Evolutionary conservation across 2,888 invertebrate genomes (phyloP).

Genomic region (Heteromurus nitidus): DNA sequence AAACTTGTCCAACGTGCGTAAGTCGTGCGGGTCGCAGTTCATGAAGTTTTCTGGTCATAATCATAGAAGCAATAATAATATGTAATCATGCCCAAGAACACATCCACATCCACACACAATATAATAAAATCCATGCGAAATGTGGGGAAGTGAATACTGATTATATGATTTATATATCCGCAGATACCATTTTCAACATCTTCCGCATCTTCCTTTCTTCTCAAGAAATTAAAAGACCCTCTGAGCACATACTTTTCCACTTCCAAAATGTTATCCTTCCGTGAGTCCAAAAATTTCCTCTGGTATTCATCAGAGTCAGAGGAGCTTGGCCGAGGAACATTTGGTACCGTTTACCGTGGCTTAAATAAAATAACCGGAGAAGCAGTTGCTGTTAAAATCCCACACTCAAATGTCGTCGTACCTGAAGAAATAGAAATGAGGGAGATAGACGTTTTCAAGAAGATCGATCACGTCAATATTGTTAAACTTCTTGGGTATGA

Average conservation of each 20-base stretch:
- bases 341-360: slow-evolving; percentile 84
- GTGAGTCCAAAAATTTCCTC: slow-evolving; percentile 32
- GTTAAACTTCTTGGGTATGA: slow-evolving; percentile 63
- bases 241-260: too few relatives aligned
- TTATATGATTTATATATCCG: not conserved
- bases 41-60: too few relatives aligned
- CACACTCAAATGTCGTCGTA: slow-evolving; percentile 27
- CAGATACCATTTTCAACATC: not conserved
- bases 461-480: slow-evolving; percentile 74
- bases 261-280: slow-evolving; percentile 43
- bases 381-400: slow-evolving; percentile 91
- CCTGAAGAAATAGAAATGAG: slow-evolving; percentile 91
- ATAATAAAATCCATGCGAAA: too few relatives aligned
- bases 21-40: too few relatives aligned
- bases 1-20: too few relatives aligned
- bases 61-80: too few relatives aligned
- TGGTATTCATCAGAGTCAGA: slow-evolving; percentile 38
- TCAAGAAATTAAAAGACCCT: too few relatives aligned
- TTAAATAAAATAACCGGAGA: slow-evolving; percentile 96
- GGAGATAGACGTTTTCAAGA: slow-evolving; percentile 93
- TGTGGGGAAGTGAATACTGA: not conserved
- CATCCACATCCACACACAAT: too few relatives aligned
- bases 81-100: too few relatives aligned
- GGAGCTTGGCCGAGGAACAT: slow-evolving; percentile 27
- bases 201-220: too few relatives aligned